These are phyloP conservation scores for Ficedula albicollis DNA, from an alignment of 2,797 vertebrate genomes.

Conservation along the genomic window DNA sequence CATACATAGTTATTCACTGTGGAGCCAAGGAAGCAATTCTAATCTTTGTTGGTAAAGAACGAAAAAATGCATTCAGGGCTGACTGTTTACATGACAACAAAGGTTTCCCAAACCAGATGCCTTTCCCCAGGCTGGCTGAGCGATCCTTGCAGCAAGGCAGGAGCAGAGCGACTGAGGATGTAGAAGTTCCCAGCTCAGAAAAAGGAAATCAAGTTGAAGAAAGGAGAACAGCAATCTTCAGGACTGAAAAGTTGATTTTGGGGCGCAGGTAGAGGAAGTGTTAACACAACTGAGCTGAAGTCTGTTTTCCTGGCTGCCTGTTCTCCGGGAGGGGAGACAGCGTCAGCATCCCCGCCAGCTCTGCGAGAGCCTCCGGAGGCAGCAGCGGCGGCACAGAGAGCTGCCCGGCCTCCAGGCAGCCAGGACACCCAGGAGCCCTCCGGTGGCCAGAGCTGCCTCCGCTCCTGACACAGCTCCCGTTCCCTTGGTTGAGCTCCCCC, in stretches of 20 bases:
- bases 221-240: neutral
- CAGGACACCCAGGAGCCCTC: slow-evolving; percentile 20
- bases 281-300: neutral
- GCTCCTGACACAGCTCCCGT: neutral
- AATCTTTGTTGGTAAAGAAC: neutral
- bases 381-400: neutral
- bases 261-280: neutral
- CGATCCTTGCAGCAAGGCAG: neutral
- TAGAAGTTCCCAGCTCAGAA: neutral
- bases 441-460: neutral
- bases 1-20: neutral
- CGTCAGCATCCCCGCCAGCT: neutral
- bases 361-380: neutral
- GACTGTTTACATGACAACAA: neutral
- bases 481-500: neutral
- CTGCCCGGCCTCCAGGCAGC: neutral
- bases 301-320: neutral
- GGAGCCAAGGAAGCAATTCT: neutral
- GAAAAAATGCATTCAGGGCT: neutral
- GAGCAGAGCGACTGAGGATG: neutral
- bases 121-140: neutral
- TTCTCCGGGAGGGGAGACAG: neutral
- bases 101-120: neutral
- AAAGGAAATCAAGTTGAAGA: neutral
- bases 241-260: neutral